Percentiles rank a stretch among this genome's conserved stretches.
Conservation (phyloP, 2,113 vertebrate genomes). For the Alectura lathami region DNA sequence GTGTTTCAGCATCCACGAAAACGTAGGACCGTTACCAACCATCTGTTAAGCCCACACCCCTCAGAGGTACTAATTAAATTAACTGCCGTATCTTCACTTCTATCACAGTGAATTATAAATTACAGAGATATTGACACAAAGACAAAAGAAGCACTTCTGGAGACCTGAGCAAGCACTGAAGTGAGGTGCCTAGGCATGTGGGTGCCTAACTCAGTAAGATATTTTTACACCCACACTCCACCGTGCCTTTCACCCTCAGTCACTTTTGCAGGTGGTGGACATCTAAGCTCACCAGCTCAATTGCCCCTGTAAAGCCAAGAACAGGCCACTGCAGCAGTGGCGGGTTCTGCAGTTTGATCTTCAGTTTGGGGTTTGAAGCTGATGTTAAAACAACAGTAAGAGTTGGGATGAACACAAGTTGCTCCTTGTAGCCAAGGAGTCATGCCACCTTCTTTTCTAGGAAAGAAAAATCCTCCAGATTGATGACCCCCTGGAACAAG, state of each 20-base stretch:
- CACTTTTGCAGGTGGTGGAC: background rate
- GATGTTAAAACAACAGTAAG: background rate
- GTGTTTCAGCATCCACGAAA: background rate
- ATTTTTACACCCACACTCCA: background rate
- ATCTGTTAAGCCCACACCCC: background rate
- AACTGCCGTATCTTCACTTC: background rate
- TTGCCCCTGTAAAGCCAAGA: rapidly evolving
- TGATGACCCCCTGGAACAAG: background rate
- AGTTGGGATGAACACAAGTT: background rate
- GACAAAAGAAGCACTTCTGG: background rate
- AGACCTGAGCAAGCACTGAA: background rate
- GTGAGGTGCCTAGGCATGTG: background rate
- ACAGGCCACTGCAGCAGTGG: background rate
- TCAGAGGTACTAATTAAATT: background rate
- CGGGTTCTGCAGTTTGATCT: background rate
- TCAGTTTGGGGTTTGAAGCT: background rate
- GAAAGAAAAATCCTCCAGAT: background rate
- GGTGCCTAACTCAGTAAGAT: background rate
- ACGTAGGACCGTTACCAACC: background rate
- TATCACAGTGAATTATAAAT: background rate
- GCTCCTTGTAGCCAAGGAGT: background rate
- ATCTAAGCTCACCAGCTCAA: background rate
- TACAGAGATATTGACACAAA: background rate
- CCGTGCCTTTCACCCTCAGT: background rate
- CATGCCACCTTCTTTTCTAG: background rate